These are phyloP conservation scores for Masnerella sp. DNA, from an alignment of 2,888 invertebrate species.

Conservation along the genomic window DNA sequence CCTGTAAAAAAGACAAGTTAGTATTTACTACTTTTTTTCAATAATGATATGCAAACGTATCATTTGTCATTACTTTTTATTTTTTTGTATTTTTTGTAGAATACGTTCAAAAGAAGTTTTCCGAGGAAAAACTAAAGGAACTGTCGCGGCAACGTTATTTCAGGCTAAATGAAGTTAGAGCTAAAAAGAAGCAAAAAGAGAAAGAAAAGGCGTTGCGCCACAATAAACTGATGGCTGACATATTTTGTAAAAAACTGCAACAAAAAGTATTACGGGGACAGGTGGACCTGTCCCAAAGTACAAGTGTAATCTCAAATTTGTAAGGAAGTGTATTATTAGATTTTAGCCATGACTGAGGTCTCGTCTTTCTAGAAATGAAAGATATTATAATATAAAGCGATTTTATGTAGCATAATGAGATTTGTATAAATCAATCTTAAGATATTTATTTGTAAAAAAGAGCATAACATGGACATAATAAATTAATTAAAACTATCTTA, in stretches of 20 bases:
- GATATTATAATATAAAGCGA: not conserved
- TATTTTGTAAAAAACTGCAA: slow-evolving; percentile 87
- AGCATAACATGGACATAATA: not conserved
- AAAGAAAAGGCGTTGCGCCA: slow-evolving; percentile 81
- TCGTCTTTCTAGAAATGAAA: not conserved
- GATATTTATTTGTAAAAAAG: not conserved
- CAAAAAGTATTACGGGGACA: slow-evolving; percentile 83
- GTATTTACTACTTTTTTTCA: slow-evolving; percentile 1
- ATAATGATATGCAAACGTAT: not conserved
- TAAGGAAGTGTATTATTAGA: slow-evolving; percentile 54
- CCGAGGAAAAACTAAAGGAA: slow-evolving; percentile 81
- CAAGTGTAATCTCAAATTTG: slow-evolving; percentile 79
- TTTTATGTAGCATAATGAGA: not conserved
- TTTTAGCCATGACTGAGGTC: not conserved
- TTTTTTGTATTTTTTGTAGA: slow-evolving; percentile 60
- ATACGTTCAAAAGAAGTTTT: slow-evolving; percentile 76
- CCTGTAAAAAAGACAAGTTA: slow-evolving; percentile 66
- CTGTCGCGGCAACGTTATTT: slow-evolving; percentile 83
- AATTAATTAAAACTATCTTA: not conserved
- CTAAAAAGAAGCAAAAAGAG: slow-evolving; percentile 79
- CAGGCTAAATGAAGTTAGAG: slow-evolving; percentile 85
- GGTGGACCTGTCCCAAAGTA: slow-evolving; percentile 83
- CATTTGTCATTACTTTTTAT: not conserved
- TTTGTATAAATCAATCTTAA: not conserved
- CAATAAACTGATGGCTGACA: slow-evolving; percentile 86